Base-by-base conservation (phyloP, 2,797 vertebrate species). In the Lepus townsendii region DNA sequence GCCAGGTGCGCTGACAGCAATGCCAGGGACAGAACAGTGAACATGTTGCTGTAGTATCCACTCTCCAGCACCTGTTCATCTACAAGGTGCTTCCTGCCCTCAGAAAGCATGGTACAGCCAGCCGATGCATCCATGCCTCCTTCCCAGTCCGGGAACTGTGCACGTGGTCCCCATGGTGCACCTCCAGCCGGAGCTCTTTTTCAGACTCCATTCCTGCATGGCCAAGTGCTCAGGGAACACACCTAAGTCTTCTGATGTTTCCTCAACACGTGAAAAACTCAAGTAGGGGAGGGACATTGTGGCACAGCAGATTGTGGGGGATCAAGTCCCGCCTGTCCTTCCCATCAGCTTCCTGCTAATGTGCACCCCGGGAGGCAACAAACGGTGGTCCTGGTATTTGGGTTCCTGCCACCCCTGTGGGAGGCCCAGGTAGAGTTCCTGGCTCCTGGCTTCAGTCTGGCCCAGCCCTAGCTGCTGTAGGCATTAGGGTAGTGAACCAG, bases 211-310 rank as follows among this genome's bases (percentile, higher is more conserved):
- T 78, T 62, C 35, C 57, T 66, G 11, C 42, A 57, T 54, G 68
- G 92, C 62, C 57, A 54, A 35, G 20, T 73, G 14, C 68, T 83
- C 62, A 24, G 26, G 26, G 42, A 91, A 47, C 27, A 26, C 13
- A 30, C 52, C 27, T 57, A 73, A 79, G 65, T 47, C n/a, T 65
- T 78, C 10, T 32, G 27, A 32, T 27, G 0, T 22, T 68, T 88
- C 77, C 73, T 93, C 72, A n/a, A 3, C 32, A 32, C 19, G 19
- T 85, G 83, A 88, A 79, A 71, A 88, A 91, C 65, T 76, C 42
- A 47, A 47, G 42, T 47, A 47, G 42, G 42, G 42, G 42, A 47
- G 42, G 42, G 42, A 1, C 42, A 47, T 9, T 47, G 42, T 47
- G 42, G 42, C 42, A 47, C 42, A 47, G 42, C 42, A 47, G 42